phyloP scores from a whole-genome alignment of 1,140 invertebrate species.

The Parasteatoda tepidariorum region DNA sequence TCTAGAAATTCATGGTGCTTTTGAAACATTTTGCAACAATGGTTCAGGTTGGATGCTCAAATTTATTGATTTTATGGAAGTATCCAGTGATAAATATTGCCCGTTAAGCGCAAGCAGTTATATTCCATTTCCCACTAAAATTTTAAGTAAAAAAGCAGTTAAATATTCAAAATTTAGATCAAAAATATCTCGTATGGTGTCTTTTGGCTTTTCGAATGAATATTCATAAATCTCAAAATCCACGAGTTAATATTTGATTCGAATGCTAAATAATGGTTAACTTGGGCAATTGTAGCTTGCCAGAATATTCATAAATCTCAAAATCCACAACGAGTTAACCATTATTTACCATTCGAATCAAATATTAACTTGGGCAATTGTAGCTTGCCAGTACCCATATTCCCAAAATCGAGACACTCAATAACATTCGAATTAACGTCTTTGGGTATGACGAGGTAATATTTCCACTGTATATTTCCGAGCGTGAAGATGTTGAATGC shows the following conservation, averaged over 20 bases:
- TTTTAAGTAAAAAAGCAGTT: conserved; percentile 11
- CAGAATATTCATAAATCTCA: too few relatives aligned
- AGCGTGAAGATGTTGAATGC: too few relatives aligned
- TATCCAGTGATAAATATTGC: too few relatives aligned
- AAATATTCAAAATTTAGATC: conserved; percentile 1
- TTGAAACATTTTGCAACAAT: too few relatives aligned
- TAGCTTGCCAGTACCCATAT: background rate
- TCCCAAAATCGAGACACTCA: conserved; percentile 1
- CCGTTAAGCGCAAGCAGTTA: too few relatives aligned
- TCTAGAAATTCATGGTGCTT: too few relatives aligned
- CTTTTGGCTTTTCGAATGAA: background rate
- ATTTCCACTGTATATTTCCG: too few relatives aligned
- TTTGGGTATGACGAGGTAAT: too few relatives aligned
- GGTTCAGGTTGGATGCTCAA: too few relatives aligned
- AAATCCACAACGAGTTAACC: background rate
- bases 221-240: background rate
- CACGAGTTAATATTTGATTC: background rate
- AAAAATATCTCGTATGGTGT: conserved; percentile 22
- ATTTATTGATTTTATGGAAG: too few relatives aligned
- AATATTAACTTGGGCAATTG: too few relatives aligned
- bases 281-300: background rate
- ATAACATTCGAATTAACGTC: conserved; percentile 38
- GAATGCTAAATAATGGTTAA: too few relatives aligned
- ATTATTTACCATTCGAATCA: background rate
- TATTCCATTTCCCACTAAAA: conserved; percentile 6